Percentiles rank a stretch among this genome's conserved stretches.
Evolutionary conservation across 2,888 invertebrate genomes (phyloP).

Genomic region (Pollenia angustigena): DNA sequence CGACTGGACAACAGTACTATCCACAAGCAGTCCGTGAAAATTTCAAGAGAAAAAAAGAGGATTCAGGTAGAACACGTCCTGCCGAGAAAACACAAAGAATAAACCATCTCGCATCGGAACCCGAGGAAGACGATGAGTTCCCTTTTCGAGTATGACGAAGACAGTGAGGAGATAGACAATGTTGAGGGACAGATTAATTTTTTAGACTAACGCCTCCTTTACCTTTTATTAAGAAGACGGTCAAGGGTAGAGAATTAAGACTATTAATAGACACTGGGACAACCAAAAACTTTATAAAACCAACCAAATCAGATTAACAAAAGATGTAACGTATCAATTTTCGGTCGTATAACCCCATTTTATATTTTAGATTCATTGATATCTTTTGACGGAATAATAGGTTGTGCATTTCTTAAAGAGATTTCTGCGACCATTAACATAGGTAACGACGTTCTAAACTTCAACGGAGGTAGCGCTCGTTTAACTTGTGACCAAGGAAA

Average conservation of each 20-base stretch:
- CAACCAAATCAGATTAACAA: conserved; percentile 31
- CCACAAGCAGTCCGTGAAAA: too few relatives aligned
- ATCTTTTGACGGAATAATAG: conserved; percentile 51
- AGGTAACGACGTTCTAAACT: conserved; percentile 5
- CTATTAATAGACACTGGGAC: too few relatives aligned
- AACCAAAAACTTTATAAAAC: too few relatives aligned
- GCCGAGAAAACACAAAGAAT: too few relatives aligned
- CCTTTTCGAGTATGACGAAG: too few relatives aligned
- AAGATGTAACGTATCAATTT: conserved; percentile 33
- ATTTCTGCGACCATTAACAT: conserved; percentile 2
- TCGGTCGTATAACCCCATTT: conserved; percentile 46
- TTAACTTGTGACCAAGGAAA: background rate
- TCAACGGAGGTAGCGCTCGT: conserved; percentile 7
- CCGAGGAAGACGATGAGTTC: too few relatives aligned
- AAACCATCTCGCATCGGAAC: too few relatives aligned
- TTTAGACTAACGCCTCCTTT: conserved; percentile 24
- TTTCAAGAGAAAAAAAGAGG: too few relatives aligned
- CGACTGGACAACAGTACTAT: too few relatives aligned
- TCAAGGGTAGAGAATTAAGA: background rate
- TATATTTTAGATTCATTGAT: conserved; percentile 45
- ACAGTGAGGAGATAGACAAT: background rate
- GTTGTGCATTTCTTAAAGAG: conserved; percentile 44
- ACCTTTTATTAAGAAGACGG: conserved; percentile 17
- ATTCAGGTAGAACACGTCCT: too few relatives aligned
- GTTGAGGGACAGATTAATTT: conserved; percentile 18